These are phyloP conservation scores for Illadopsis cleaveri DNA, from an alignment of 2,113 vertebrate genomes.

Conservation along the genomic window DNA sequence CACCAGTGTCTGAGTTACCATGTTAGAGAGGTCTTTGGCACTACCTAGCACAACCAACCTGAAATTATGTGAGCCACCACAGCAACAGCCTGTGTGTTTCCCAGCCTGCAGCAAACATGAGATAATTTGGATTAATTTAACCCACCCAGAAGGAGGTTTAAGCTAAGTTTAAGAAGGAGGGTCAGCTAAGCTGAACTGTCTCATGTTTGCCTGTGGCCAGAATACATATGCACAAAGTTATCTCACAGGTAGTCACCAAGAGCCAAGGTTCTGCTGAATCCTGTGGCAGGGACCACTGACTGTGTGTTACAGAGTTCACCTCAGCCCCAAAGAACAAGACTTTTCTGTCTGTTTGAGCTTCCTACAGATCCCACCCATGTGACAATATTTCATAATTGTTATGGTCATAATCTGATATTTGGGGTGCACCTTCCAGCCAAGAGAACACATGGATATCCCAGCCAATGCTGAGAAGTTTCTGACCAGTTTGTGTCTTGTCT, in stretches of 20 bases:
- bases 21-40: neutral
- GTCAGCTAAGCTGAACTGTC: neutral
- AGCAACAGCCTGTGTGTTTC: neutral
- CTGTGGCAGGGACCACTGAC: neutral
- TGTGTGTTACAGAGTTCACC: neutral
- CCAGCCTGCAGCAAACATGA: neutral
- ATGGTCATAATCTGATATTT: neutral
- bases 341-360: neutral
- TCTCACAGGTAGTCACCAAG: neutral
- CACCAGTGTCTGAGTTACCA: neutral
- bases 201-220: neutral
- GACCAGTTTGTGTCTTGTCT: neutral
- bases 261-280: neutral
- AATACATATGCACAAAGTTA: neutral
- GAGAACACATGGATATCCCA: neutral
- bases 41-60: neutral
- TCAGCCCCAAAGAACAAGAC: neutral
- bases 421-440: neutral
- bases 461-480: neutral
- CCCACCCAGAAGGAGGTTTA: neutral
- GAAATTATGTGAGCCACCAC: neutral
- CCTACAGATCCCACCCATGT: neutral
- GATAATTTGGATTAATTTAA: neutral
- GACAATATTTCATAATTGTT: neutral
- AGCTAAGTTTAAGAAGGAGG: neutral